Evolutionary conservation across 2,113 vertebrate genomes (phyloP).

Genomic region (Numida meleagris): DNA sequence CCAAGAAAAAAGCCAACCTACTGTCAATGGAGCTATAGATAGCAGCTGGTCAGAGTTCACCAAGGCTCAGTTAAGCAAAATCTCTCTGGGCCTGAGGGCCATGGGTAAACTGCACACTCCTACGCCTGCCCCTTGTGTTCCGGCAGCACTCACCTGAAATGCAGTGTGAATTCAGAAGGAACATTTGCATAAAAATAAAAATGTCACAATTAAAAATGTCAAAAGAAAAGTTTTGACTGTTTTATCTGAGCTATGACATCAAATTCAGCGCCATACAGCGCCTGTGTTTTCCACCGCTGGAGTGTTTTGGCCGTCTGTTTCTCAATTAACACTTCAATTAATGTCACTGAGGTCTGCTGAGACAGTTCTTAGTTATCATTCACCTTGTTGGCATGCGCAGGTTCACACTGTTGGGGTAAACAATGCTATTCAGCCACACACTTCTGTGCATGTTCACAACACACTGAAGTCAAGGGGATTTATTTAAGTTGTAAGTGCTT

Average conservation of each 20-base stretch:
- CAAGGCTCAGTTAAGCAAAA: background rate
- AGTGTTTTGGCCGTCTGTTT: background rate
- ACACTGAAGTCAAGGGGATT: background rate
- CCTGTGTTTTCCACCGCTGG: background rate
- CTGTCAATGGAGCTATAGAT: background rate
- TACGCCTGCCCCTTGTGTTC: background rate
- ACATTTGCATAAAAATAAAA: background rate
- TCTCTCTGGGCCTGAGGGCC: background rate
- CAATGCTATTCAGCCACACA: background rate
- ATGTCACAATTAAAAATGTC: background rate
- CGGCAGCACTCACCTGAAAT: background rate
- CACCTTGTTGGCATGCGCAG: background rate
- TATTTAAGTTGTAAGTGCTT: background rate
- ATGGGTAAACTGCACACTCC: rapidly evolving
- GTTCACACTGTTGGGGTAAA: background rate
- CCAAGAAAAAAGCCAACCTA: background rate
- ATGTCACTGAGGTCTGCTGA: background rate
- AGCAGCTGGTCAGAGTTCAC: background rate
- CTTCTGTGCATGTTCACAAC: background rate
- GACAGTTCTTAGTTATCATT: background rate
- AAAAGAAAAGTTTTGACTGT: background rate
- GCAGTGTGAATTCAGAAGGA: background rate
- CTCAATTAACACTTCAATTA: constrained; percentile 6
- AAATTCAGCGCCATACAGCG: background rate
- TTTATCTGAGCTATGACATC: background rate